Percentiles rank a stretch among this genome's conserved stretches.
These are phyloP conservation scores for Apocrypta bakeri DNA, from an alignment of 1,140 invertebrate species.

Conservation along the genomic window DNA sequence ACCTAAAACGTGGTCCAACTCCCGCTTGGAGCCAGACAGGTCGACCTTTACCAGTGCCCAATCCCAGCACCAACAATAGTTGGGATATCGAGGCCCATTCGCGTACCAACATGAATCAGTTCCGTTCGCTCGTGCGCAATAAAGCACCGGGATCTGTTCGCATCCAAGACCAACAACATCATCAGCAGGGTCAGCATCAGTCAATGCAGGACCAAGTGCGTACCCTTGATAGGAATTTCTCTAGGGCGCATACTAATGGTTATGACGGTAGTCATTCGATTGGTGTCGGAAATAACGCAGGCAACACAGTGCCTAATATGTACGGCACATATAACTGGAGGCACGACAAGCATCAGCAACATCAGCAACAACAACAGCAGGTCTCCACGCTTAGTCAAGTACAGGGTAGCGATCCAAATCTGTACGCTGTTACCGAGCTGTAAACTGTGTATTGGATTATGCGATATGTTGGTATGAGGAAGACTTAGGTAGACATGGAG, in stretches of 20 bases:
- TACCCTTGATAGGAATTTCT: constrained; percentile 71
- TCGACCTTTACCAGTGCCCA: constrained; percentile 66
- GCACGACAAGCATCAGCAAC: constrained; percentile 63
- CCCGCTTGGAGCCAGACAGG: constrained; percentile 69
- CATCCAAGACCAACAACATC: constrained; percentile 25
- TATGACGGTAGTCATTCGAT: constrained; percentile 68
- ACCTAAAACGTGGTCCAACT: constrained; percentile 68
- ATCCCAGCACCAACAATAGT: constrained; percentile 59
- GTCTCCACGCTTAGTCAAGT: constrained; percentile 71
- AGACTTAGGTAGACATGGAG: no score
- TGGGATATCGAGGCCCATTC: constrained; percentile 73
- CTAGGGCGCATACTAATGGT: constrained; percentile 61
- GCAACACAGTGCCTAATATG: constrained; percentile 71
- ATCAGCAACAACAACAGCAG: constrained; percentile 45
- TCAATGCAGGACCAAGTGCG: constrained; percentile 71
- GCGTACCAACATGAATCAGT: constrained; percentile 73
- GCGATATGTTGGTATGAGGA: background rate
- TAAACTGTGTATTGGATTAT: constrained; percentile 54
- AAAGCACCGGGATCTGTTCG: constrained; percentile 66
- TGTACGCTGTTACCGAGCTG: constrained; percentile 72
- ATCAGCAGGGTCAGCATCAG: constrained; percentile 59
- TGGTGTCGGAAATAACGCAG: constrained; percentile 59
- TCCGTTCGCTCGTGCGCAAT: constrained; percentile 71
- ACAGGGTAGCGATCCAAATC: constrained; percentile 72
- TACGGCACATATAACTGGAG: constrained; percentile 72